Percentiles rank a stretch among this genome's conserved stretches.
Conservation (phyloP, 2,113 vertebrate species). For the Enhydra lutris region DNA sequence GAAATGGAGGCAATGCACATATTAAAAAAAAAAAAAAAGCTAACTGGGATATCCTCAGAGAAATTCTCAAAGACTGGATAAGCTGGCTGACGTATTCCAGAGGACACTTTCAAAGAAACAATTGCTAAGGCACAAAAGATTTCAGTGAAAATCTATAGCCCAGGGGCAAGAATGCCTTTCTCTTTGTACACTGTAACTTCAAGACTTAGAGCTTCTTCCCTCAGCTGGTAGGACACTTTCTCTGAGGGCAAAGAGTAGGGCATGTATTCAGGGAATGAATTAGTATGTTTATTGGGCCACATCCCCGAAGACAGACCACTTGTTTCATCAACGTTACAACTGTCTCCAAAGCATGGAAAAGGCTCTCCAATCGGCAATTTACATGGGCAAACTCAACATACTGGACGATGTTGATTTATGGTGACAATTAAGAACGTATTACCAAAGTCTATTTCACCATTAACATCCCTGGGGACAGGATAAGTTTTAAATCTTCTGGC, state of each 20-base stretch:
- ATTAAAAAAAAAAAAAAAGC: neutral
- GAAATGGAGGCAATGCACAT: neutral
- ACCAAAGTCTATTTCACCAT: conserved; percentile 71
- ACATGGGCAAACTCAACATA: conserved; percentile 51
- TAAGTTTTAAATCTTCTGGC: conserved; percentile 71
- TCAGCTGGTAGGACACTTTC: neutral
- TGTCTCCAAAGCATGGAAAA: neutral
- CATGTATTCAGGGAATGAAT: conserved; percentile 34
- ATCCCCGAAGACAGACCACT: conserved; percentile 31
- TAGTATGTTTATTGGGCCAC: conserved; percentile 34
- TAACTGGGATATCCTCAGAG: neutral
- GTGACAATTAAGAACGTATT: conserved; percentile 74
- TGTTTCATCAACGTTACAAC: conserved; percentile 43
- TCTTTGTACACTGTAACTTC: neutral
- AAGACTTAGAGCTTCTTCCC: neutral
- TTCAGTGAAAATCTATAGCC: neutral
- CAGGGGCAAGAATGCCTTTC: neutral
- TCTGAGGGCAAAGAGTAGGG: neutral
- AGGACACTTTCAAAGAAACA: neutral
- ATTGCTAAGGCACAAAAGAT: neutral
- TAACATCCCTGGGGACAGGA: conserved; percentile 66
- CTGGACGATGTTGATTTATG: conserved; percentile 62
- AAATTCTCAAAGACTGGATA: neutral
- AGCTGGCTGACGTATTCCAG: neutral
- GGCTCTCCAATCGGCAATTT: conserved; percentile 49